Conservation (phyloP, 2,113 vertebrate genomes). For the Vidua chalybeata region DNA sequence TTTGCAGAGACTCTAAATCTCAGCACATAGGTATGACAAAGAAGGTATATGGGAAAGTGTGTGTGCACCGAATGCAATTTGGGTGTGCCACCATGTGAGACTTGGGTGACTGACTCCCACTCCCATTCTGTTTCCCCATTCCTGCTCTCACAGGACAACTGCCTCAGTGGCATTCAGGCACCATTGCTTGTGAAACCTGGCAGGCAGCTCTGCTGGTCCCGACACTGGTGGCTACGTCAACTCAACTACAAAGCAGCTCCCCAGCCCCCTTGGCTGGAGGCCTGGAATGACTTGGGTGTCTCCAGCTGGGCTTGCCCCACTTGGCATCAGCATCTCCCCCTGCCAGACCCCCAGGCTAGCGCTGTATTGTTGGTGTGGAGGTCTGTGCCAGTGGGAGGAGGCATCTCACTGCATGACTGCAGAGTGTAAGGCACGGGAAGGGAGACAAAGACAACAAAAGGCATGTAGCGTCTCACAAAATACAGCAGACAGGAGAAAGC, state of each 20-base stretch:
- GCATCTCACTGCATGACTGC: slow-evolving; percentile 17
- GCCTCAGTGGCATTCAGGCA: not conserved
- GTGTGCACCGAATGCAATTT: not conserved
- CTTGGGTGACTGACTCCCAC: not conserved
- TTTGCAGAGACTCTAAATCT: not conserved
- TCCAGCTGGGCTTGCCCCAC: slow-evolving; percentile 30
- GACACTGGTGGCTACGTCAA: not conserved
- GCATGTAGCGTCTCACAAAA: slow-evolving; percentile 23
- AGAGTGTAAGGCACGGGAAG: slow-evolving; percentile 27
- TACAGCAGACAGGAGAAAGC: not conserved
- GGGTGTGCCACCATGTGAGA: not conserved
- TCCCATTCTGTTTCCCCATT: not conserved
- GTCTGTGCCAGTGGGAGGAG: slow-evolving; percentile 25
- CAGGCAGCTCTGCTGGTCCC: not conserved
- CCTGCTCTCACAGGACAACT: not conserved
- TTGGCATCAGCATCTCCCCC: slow-evolving; percentile 12
- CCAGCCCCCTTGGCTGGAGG: slow-evolving; percentile 36
- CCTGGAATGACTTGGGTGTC: slow-evolving; percentile 47
- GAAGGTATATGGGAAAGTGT: not conserved
- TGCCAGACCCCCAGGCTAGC: not conserved
- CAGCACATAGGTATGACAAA: not conserved
- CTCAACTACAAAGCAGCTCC: not conserved
- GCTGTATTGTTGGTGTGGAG: not conserved
- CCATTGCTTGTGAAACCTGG: slow-evolving; percentile 11
- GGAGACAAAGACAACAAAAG: slow-evolving; percentile 45